A percentile compares a stretch with the other conserved stretches of the same genome.
phyloP scores from a whole-genome alignment of 2,113 vertebrate genomes.

The Salvelinus alpinus region DNA sequence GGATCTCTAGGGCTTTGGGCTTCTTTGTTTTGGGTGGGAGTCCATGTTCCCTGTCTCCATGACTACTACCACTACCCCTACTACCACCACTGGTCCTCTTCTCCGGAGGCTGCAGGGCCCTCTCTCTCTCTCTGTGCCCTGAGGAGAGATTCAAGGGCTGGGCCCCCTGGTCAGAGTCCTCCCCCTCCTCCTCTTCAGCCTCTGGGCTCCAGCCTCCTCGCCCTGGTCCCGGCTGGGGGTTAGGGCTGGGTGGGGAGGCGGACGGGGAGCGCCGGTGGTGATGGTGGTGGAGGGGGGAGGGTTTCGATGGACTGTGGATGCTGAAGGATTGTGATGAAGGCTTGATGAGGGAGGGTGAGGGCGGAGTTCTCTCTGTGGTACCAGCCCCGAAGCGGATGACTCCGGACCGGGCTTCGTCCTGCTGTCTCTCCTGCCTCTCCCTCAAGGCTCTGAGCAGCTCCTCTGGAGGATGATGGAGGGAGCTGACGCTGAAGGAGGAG shows the following conservation, averaged over 20 bases:
- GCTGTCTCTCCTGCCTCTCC: slow-evolving; percentile 56
- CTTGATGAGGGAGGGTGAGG: slow-evolving; percentile 64
- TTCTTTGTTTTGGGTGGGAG: slow-evolving; percentile 92
- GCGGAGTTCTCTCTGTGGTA: slow-evolving; percentile 76
- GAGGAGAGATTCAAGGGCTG: slow-evolving; percentile 95
- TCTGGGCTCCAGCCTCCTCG: slow-evolving; percentile 81
- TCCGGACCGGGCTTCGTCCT: slow-evolving; percentile 79
- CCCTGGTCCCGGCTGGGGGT: slow-evolving; percentile 72
- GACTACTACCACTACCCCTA: slow-evolving; percentile 32
- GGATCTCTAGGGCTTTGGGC: slow-evolving; percentile 95
- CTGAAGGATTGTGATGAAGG: slow-evolving; percentile 34
- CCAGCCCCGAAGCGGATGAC: slow-evolving; percentile 92
- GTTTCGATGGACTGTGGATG: slow-evolving; percentile 77
- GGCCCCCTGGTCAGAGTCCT: slow-evolving; percentile 76
- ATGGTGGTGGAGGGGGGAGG: slow-evolving; percentile 72
- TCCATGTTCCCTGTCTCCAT: slow-evolving; percentile 59
- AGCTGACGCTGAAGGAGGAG: slow-evolving; percentile 90
- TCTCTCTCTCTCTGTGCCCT: slow-evolving; percentile 86
- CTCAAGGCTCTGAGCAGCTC: slow-evolving; percentile 83
- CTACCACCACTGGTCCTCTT: slow-evolving; percentile 54
- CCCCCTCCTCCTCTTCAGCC: slow-evolving; percentile 71
- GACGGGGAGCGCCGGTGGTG: slow-evolving; percentile 56
- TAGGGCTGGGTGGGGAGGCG: slow-evolving; percentile 72
- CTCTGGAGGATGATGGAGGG: slow-evolving; percentile 81
- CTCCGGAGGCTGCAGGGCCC: slow-evolving; percentile 70